These are phyloP conservation scores for Ormyrus labotus DNA, from an alignment of 2,888 invertebrate genomes.

Conservation along the genomic window DNA sequence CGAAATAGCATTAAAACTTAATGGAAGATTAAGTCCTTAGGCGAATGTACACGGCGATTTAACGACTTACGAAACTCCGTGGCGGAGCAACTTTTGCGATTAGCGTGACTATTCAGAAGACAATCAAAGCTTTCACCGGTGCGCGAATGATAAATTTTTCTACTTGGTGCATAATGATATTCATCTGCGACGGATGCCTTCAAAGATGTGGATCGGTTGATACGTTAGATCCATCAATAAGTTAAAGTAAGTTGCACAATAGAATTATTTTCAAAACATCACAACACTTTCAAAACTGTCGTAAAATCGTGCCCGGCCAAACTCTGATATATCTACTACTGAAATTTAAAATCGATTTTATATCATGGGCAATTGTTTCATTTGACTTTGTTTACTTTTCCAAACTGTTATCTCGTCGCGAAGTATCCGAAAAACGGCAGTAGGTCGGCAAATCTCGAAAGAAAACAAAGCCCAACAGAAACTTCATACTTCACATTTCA, in stretches of 20 bases:
- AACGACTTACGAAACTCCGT: constrained; percentile 51
- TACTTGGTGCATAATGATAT: background rate
- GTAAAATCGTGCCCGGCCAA: no score
- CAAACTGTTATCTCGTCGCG: background rate
- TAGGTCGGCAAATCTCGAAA: background rate
- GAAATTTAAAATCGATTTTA: no score
- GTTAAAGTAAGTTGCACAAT: no score
- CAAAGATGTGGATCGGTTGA: no score
- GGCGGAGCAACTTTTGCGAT: constrained; percentile 51
- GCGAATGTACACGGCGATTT: constrained; percentile 51
- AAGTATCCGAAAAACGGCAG: background rate
- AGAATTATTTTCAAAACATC: no score
- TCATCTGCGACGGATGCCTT: background rate
- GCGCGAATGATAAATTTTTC: constrained; percentile 44
- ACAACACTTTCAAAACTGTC: no score
- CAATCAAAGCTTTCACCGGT: constrained; percentile 42
- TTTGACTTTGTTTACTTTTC: no score
- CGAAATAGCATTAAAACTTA: constrained; percentile 52
- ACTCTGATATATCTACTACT: no score
- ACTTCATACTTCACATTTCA: no score
- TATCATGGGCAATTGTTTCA: no score
- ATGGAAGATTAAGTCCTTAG: constrained; percentile 56
- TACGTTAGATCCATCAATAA: no score
- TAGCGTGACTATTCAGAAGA: constrained; percentile 53
- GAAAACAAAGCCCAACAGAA: background rate